Evolutionary conservation across 2,797 vertebrate species (phyloP).

Genomic region (Scomberomorus guttatus): DNA sequence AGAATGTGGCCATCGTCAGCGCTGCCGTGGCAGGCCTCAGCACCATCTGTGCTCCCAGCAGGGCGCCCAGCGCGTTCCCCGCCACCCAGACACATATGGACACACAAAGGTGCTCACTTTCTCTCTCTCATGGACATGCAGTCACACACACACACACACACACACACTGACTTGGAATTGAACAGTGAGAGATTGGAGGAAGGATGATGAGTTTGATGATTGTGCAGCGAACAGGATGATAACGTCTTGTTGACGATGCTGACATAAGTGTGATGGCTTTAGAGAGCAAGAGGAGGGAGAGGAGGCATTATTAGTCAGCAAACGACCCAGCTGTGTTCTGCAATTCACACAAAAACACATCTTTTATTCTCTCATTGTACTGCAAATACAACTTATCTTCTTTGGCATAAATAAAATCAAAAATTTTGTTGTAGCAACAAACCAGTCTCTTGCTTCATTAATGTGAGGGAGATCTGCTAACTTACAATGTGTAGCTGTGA

Average conservation of each 20-base stretch:
- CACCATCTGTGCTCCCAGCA: slow-evolving; percentile 87
- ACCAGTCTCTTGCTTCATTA: background rate
- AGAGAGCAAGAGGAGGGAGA: slow-evolving; percentile 42
- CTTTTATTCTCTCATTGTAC: slow-evolving; percentile 27
- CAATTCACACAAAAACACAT: slow-evolving; percentile 39
- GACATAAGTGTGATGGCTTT: slow-evolving; percentile 71
- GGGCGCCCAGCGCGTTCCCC: slow-evolving; percentile 66
- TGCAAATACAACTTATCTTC: background rate
- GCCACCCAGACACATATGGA: slow-evolving; percentile 81
- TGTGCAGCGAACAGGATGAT: slow-evolving; percentile 57
- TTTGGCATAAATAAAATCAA: background rate
- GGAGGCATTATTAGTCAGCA: slow-evolving; percentile 74
- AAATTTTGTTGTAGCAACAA: too few relatives aligned
- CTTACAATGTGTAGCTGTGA: background rate
- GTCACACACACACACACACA: background rate
- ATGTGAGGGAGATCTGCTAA: background rate
- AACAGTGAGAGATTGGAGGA: slow-evolving; percentile 40
- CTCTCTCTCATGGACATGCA: slow-evolving; percentile 37
- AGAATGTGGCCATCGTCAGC: slow-evolving; percentile 84
- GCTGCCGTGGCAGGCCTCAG: slow-evolving; percentile 81
- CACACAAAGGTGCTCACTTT: slow-evolving; percentile 80
- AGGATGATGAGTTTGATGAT: slow-evolving; percentile 69
- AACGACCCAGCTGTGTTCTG: slow-evolving; percentile 71
- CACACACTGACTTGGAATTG: slow-evolving; percentile 26
- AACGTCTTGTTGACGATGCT: slow-evolving; percentile 60